Percentiles rank a stretch among this genome's conserved stretches.
phyloP scores from a whole-genome alignment of 2,888 invertebrate genomes.

The Calephelis perditalis region DNA sequence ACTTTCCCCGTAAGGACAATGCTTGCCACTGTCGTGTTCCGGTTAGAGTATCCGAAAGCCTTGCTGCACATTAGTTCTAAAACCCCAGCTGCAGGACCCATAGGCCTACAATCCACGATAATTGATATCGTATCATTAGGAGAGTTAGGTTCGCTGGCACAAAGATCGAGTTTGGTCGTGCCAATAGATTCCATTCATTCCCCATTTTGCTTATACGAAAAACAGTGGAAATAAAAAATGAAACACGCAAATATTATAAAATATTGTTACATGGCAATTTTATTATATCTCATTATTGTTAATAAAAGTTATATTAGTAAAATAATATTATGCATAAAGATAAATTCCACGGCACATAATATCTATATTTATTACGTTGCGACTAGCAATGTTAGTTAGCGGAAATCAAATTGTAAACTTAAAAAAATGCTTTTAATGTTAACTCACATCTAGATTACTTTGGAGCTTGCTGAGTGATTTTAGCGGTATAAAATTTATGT shows the following conservation, averaged over 20 bases:
- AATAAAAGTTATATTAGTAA: slow-evolving; percentile 31
- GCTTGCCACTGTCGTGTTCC: too few species aligned
- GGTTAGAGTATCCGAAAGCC: too few species aligned
- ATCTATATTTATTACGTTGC: slow-evolving; percentile 28
- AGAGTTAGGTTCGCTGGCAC: too few species aligned
- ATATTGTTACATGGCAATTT: slow-evolving; percentile 52
- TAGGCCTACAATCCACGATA: too few species aligned
- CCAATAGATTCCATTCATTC: too few species aligned
- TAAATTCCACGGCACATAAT: slow-evolving; percentile 47
- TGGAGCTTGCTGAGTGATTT: slow-evolving; percentile 62
- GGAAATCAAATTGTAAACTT: slow-evolving; percentile 36
- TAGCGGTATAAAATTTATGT: slow-evolving; percentile 89
- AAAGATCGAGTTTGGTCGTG: too few species aligned
- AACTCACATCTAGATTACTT: neutral
- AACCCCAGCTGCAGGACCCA: too few species aligned
- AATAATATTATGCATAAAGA: slow-evolving; percentile 41
- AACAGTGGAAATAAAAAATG: neutral
- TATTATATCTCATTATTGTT: slow-evolving; percentile 37
- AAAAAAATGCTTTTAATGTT: neutral
- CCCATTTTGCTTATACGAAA: too few species aligned
- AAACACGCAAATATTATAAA: slow-evolving; percentile 13
- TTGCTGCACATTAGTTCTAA: too few species aligned
- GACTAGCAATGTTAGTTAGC: slow-evolving; percentile 51
- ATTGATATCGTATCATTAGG: too few species aligned
- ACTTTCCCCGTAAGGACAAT: too few species aligned